Percentiles rank a stretch among this genome's conserved stretches.
phyloP scores from a whole-genome alignment of 1,140 invertebrate species.

The Odontomachus brunneus region DNA sequence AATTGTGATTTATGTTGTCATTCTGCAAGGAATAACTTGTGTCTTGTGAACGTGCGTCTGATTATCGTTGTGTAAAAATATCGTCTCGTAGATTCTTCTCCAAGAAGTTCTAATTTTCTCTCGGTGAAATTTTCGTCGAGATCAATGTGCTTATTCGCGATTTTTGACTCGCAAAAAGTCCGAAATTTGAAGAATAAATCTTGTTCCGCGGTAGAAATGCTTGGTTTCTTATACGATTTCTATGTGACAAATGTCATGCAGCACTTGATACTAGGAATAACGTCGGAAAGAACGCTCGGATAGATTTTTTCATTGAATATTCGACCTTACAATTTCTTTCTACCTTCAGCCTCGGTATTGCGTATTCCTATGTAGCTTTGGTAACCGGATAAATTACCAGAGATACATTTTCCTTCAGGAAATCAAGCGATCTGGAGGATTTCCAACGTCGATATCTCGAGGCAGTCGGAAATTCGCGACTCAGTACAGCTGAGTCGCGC shows the following conservation, averaged over 20 bases:
- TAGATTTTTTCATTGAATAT: conserved; percentile 15
- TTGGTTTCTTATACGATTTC: neutral
- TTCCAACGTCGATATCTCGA: conserved; percentile 77
- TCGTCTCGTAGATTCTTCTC: too few relatives aligned
- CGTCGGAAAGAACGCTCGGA: conserved; percentile 1
- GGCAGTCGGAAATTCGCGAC: conserved; percentile 61
- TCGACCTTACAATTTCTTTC: conserved; percentile 2
- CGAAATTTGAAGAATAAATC: too few relatives aligned
- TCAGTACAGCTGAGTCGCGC: conserved; percentile 8
- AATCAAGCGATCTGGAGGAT: conserved; percentile 75
- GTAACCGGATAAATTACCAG: conserved; percentile 76
- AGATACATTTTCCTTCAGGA: conserved; percentile 75
- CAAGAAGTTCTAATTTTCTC: too few relatives aligned
- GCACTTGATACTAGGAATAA: conserved; percentile 5
- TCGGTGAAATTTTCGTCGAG: too few relatives aligned
- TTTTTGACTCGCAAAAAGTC: too few relatives aligned
- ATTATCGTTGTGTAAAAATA: too few relatives aligned
- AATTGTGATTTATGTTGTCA: conserved; percentile 21
- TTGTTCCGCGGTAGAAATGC: too few relatives aligned
- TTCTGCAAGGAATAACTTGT: neutral
- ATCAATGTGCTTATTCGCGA: too few relatives aligned
- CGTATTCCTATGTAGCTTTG: conserved; percentile 60
- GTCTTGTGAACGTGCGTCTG: too few relatives aligned
- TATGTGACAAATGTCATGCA: neutral
- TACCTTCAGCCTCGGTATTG: neutral